Evolutionary conservation across 2,888 invertebrate species (phyloP).

Genomic region (Megalurothrips usitatus): DNA sequence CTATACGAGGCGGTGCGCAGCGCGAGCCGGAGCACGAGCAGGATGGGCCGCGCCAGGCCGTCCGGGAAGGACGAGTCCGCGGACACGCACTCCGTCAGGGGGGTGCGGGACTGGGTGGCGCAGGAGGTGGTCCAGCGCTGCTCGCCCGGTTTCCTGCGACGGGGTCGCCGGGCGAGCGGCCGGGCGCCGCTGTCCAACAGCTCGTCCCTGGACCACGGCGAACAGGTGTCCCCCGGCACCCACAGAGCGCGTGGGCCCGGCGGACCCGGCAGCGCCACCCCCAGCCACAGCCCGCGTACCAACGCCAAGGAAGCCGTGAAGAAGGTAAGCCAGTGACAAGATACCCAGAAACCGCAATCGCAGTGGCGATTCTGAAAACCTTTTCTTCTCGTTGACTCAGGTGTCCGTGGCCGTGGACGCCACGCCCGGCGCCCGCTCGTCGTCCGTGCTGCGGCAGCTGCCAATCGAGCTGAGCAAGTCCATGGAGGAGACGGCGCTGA

Average conservation of each 20-base stretch:
- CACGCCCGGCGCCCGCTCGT: slow-evolving; percentile 67
- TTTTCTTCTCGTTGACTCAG: slow-evolving; percentile 48
- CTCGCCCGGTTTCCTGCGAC: slow-evolving; percentile 57
- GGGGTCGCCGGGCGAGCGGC: background rate
- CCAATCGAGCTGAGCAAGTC: slow-evolving; percentile 67
- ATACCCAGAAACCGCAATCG: background rate
- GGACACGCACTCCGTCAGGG: slow-evolving; percentile 79
- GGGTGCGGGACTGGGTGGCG: slow-evolving; percentile 82
- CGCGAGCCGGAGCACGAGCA: slow-evolving; percentile 44
- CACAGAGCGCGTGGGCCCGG: background rate
- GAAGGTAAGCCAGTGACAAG: slow-evolving; percentile 28
- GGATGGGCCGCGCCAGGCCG: slow-evolving; percentile 52
- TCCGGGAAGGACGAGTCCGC: slow-evolving; percentile 67
- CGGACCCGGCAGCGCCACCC: background rate
- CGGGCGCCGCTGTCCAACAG: background rate
- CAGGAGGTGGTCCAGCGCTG: slow-evolving; percentile 70
- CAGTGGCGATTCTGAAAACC: background rate
- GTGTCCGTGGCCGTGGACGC: slow-evolving; percentile 76
- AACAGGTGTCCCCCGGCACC: background rate
- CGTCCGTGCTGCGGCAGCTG: slow-evolving; percentile 67
- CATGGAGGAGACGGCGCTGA: slow-evolving; percentile 37
- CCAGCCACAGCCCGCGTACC: background rate
- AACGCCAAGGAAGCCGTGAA: slow-evolving; percentile 23
- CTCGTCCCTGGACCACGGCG: background rate
- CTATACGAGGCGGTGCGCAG: slow-evolving; percentile 39